Base-by-base conservation (phyloP, 2,113 vertebrate genomes). In the Neogale vison region DNA sequence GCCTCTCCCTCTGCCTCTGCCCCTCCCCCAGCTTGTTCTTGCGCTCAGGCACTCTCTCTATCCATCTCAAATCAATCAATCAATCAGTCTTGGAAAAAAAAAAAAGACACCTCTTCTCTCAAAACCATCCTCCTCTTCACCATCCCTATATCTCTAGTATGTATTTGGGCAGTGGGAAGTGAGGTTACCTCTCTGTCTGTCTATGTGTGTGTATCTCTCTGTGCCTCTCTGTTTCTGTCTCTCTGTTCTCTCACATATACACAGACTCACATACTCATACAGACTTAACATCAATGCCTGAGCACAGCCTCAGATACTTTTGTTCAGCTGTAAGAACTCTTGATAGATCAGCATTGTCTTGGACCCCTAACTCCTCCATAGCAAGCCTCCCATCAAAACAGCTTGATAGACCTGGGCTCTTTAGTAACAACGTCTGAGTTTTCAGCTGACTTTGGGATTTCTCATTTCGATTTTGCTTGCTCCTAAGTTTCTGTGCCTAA, bases 391-490 rank as follows among this genome's bases (percentile, higher is more conserved):
- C 65, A 71, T 61, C 82, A 86, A 96, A 90, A 86, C 31, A 83
- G 57, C 39, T 31, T 93, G 89, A 86, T 39, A 47, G 39, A 31
- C 45, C 26, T 21, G 2, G 36, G 63, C 36, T 93, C 71, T 96
- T n/a, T 90, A 79, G 88, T 36, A 77, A 88, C 36, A 67, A 63
- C 0, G 20, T 18, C 92, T 80, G 39, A 80, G 34, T 82, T 95
- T 95, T 95, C 55, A 74, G 82, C 61, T 74, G 65, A 67, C 55
- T 94, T 93, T 20, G 26, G 36, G 39, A 31, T 92, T 96, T 95
- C 45, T 92, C 74, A 23, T 87, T 96, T 96, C 42, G 42, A 76
- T 80, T 96, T 82, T 92, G 82, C 89, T 95, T 89, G 82, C 72
- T 96, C n/a, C 20, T 72, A 50, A 18, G 39, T 93, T 96, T 91